phyloP scores from a whole-genome alignment of 2,113 vertebrate genomes.

The Anguilla rostrata region DNA sequence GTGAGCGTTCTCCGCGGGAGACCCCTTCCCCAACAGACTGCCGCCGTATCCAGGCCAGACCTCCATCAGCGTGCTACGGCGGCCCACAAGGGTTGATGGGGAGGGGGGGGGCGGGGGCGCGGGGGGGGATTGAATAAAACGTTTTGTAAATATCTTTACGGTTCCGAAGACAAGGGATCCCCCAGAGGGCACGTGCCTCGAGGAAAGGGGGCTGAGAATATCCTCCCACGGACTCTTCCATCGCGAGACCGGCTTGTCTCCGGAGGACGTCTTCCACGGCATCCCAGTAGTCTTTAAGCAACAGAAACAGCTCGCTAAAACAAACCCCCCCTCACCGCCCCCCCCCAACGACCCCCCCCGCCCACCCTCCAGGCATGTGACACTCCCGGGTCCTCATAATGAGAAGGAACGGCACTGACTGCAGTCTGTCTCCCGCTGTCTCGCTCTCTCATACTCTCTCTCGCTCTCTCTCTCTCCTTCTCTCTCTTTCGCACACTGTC shows the following conservation, averaged over 20 bases:
- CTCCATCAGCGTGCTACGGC: neutral
- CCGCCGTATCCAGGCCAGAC: neutral
- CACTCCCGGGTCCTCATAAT: neutral
- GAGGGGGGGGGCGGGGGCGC: no score
- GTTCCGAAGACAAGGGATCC: neutral
- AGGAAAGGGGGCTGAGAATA: neutral
- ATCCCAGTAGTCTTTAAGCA: neutral
- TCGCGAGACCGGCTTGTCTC: neutral
- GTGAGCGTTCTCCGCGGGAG: neutral
- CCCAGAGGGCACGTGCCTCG: neutral
- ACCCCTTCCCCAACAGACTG: neutral
- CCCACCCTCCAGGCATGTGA: neutral
- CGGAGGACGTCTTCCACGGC: neutral
- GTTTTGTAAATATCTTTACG: neutral
- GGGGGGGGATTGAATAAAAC: no score
- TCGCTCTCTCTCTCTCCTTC: no score
- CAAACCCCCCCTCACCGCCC: neutral
- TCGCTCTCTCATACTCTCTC: no score
- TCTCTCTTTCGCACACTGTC: no score
- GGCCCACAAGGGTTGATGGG: no score
- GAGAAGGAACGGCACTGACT: neutral
- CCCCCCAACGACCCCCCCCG: no score
- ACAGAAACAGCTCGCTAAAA: neutral
- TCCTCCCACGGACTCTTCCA: neutral
- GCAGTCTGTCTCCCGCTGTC: no score